Percentiles rank a stretch among this genome's conserved stretches.
These are phyloP conservation scores for Meandrusa payeni DNA, from an alignment of 2,888 invertebrate species.

Conservation along the genomic window DNA sequence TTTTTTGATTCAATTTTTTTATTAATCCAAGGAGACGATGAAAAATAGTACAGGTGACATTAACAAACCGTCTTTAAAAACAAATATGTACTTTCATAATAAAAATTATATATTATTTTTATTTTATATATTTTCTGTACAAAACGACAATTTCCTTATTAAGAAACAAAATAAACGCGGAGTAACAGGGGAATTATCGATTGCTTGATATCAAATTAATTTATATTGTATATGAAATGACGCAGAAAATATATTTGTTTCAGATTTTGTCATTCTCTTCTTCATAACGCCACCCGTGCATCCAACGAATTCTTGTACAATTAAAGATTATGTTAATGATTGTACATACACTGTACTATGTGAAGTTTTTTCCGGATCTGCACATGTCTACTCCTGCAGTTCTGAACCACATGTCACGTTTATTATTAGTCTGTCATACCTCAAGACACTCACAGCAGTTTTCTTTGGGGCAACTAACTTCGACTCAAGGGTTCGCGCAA, in stretches of 20 bases:
- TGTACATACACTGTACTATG: constrained; percentile 54
- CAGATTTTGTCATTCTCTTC: constrained; percentile 33
- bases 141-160: no score
- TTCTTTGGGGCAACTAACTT: constrained; percentile 66
- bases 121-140: no score
- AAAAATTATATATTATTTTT: no score
- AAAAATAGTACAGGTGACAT: no score
- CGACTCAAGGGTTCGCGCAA: constrained; percentile 51
- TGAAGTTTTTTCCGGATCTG: constrained; percentile 38
- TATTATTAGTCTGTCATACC: constrained; percentile 38
- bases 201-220: no score
- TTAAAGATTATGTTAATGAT: constrained; percentile 27
- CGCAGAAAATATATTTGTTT: constrained; percentile 27
- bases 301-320: constrained; percentile 35
- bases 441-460: constrained; percentile 36
- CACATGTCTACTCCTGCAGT: constrained; percentile 41
- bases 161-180: no score
- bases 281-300: constrained; percentile 24
- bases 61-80: no score
- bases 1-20: no score
- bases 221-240: no score
- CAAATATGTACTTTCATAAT: no score
- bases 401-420: constrained; percentile 46
- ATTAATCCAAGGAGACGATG: no score
- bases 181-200: no score